Evolutionary conservation across 2,797 vertebrate species (phyloP), one percentile per base, ranked within the genome.

Genomic region (Darevskia mixta): DNA sequence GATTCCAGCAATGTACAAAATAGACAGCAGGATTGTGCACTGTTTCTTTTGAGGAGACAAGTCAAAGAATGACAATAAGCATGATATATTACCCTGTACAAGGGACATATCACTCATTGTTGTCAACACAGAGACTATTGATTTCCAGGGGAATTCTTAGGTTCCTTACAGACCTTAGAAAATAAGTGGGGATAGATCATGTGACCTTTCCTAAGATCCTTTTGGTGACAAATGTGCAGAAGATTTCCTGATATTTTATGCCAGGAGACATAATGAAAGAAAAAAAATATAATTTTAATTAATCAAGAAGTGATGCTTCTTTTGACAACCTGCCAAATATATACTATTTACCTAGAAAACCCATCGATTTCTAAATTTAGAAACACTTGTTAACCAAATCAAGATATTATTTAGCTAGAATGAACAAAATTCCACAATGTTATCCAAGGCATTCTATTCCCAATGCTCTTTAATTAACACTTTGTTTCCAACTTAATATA

Each of bases 101-200:
- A 8, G 55, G 79, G 85, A 86, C 90, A 83, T 92, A 87, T 58
- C 64, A 38, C 66, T 69, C 90, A 88, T 88, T 58, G 73, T 85
- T 92, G 81, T 90, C 90, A 92, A 81, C 77, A 87, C 77, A 90
- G 92, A 91, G 92, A 90, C 77, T 82, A 67, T 35, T 55, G 41
- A 90, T 77, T 83, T 1, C 10, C 20, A 90, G 78, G 45, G 69
- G 38, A 58, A 90, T 91, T 85, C 13, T 83, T 73, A 75, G 91
- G 89, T 41, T 61, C 0, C 2, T 41, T 45, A 88, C 64, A 91
- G 86, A 87, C 4, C 29, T n/a, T 18, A 35, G 4, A 86, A 75
- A 80, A 73, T 69, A 85, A 75, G 64, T n/a, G 72, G 41, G 75
- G 72, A 80, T 61, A 55, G 18, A 66, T 20, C 15, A 77, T 66